Conservation (phyloP, 1,140 invertebrate species). For the Tetramorium simillimum region DNA sequence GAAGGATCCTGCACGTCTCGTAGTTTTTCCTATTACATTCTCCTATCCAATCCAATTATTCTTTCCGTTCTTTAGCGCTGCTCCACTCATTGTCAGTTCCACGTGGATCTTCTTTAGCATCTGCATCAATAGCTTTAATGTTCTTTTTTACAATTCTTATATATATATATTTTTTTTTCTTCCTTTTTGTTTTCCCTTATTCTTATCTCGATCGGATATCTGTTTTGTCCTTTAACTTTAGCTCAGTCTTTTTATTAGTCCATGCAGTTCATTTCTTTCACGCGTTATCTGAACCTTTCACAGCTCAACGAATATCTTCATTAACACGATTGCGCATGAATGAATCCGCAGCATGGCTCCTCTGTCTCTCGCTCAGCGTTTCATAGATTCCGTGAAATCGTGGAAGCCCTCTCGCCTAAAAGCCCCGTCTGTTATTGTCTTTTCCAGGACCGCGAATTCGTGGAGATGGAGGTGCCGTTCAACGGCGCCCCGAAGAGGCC, state of each 20-base stretch:
- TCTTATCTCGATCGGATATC: not conserved
- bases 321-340: conserved; percentile 2
- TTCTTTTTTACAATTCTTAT: not conserved
- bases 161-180: not conserved
- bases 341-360: not conserved
- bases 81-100: not conserved
- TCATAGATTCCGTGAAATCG: not conserved
- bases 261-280: not conserved
- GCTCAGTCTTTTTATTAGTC: not conserved
- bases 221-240: conserved; percentile 1
- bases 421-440: conserved; percentile 5
- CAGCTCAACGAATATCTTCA: not conserved
- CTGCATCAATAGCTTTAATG: not conserved
- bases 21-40: conserved; percentile 21
- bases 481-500: conserved; percentile 96
- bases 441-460: conserved; percentile 96
- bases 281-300: not conserved
- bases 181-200: not conserved
- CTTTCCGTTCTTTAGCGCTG: not conserved
- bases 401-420: not conserved
- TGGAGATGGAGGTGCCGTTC: conserved; percentile 97
- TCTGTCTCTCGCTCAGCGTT: not conserved
- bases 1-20: not conserved
- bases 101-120: not conserved
- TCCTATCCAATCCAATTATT: conserved; percentile 5